Conservation (phyloP, 2,113 vertebrate genomes). For the Serilophus lunatus region DNA sequence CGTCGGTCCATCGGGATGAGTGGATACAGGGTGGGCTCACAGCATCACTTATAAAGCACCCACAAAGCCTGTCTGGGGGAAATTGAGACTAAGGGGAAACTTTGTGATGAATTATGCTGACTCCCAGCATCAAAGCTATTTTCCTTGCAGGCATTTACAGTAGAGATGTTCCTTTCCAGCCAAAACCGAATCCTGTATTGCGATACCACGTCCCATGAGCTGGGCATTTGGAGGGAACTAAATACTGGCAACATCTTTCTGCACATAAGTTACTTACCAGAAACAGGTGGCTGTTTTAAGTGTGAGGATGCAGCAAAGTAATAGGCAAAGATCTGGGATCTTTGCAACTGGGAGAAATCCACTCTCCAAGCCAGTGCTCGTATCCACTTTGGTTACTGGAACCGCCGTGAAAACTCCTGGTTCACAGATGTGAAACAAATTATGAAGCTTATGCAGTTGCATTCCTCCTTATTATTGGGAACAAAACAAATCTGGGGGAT, state of each 20-base stretch:
- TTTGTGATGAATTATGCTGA: rapidly evolving
- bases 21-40: not conserved
- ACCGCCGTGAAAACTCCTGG: conserved; percentile 45
- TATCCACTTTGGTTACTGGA: conserved; percentile 36
- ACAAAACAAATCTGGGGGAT: conserved; percentile 57
- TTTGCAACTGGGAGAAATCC: not conserved
- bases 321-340: not conserved
- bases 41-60: rapidly evolving
- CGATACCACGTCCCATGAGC: not conserved
- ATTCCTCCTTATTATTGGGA: conserved; percentile 65
- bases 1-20: not conserved
- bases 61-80: not conserved
- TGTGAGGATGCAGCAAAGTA: not conserved
- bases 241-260: not conserved
- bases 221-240: not conserved
- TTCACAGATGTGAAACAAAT: conserved; percentile 55
- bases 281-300: conserved; percentile 37
- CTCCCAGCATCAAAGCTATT: not conserved
- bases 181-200: not conserved
- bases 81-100: not conserved
- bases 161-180: not conserved
- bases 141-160: not conserved
- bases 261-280: not conserved
- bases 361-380: not conserved
- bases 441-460: conserved; percentile 22